phyloP scores from a whole-genome alignment of 2,888 invertebrate genomes.

The Spodoptera littoralis region DNA sequence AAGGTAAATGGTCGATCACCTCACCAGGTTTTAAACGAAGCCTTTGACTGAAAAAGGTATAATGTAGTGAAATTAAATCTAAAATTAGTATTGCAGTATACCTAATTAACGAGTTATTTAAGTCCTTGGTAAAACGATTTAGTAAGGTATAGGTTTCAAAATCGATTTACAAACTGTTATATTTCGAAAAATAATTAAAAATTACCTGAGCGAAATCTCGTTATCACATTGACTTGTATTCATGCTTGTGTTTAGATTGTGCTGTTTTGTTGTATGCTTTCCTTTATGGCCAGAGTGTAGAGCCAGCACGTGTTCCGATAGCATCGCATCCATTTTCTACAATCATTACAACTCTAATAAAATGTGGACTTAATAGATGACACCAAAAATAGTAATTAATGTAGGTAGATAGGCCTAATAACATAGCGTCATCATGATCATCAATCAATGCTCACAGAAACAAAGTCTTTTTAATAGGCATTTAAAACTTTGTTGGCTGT shows the following conservation, averaged over 20 bases:
- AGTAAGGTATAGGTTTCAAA: background rate
- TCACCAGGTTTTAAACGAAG: constrained; percentile 90
- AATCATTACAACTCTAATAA: constrained; percentile 58
- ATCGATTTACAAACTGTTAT: constrained; percentile 22
- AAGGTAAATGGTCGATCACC: constrained; percentile 92
- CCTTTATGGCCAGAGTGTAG: constrained; percentile 89
- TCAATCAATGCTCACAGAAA: too few species aligned
- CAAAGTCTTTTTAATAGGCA: too few species aligned
- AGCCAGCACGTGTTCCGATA: constrained; percentile 95
- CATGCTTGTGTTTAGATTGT: constrained; percentile 65
- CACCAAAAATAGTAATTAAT: too few species aligned
- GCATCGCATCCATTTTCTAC: constrained; percentile 92
- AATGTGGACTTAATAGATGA: too few species aligned
- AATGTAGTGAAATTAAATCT: background rate
- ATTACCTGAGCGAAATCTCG: constrained; percentile 73
- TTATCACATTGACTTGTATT: constrained; percentile 74
- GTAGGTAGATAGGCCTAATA: too few species aligned
- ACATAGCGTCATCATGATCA: too few species aligned
- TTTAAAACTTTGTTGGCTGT: too few species aligned
- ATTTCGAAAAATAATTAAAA: constrained; percentile 21
- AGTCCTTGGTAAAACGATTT: background rate
- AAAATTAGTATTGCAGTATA: background rate
- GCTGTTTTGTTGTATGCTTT: constrained; percentile 58
- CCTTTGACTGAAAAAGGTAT: constrained; percentile 86
- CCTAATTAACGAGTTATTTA: background rate